Conservation (phyloP, 2,888 invertebrate species). For the Eupeodes latifasciatus region DNA sequence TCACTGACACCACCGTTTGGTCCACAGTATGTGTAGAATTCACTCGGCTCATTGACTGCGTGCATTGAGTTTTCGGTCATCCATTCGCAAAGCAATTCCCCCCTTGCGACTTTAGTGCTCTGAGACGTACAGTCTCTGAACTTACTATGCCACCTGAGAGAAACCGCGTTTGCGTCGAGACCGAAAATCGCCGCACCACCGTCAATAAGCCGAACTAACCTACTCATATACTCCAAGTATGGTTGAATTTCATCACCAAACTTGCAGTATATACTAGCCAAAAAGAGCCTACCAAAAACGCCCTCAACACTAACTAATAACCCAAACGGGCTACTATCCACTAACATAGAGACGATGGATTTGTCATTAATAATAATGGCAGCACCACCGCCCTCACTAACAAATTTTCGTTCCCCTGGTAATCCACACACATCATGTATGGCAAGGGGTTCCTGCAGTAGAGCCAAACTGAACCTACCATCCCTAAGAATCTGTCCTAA, state of each 20-base stretch:
- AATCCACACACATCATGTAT: no score
- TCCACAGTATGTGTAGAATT: constrained; percentile 16
- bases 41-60: constrained; percentile 44
- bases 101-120: neutral
- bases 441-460: no score
- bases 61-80: constrained; percentile 2
- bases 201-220: neutral
- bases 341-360: no score
- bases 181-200: neutral
- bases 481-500: no score
- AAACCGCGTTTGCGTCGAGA: neutral
- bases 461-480: no score
- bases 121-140: neutral
- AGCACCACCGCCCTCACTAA: no score
- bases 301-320: neutral
- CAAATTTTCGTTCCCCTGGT: no score
- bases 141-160: constrained; percentile 61
- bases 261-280: neutral
- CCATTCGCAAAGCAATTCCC: constrained; percentile 37
- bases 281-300: neutral
- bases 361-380: no score
- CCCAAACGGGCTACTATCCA: no score
- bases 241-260: neutral
- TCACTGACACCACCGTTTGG: neutral
- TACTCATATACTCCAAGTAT: neutral